Evolutionary conservation across 2,888 invertebrate species (phyloP).

Genomic region (Heteromyza rotundicornis): DNA sequence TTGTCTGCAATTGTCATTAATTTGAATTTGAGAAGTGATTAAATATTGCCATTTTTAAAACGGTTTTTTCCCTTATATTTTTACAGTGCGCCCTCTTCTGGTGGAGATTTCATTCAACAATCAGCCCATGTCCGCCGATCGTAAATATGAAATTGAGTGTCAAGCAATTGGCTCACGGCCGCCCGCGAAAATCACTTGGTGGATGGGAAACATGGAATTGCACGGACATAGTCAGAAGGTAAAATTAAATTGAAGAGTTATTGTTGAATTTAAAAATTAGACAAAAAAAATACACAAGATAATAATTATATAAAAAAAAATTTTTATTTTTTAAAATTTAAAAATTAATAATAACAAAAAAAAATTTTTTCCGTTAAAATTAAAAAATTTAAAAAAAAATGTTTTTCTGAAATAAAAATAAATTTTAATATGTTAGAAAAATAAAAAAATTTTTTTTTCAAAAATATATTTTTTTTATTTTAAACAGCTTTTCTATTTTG

Average conservation of each 20-base stretch:
- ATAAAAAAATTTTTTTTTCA: no score
- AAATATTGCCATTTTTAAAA: not conserved
- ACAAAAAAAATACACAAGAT: no score
- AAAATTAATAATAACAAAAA: no score
- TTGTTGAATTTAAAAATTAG: no score
- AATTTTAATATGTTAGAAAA: no score
- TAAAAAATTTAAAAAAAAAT: no score
- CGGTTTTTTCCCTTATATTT: conserved; percentile 12
- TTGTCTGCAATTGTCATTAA: conserved; percentile 14
- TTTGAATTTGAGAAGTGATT: no score
- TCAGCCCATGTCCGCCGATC: conserved; percentile 83
- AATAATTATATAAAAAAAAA: no score
- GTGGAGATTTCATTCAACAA: conserved; percentile 81
- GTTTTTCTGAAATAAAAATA: no score
- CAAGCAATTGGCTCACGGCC: conserved; percentile 84
- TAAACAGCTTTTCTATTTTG: not conserved
- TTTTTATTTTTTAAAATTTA: no score
- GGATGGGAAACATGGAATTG: conserved; percentile 76
- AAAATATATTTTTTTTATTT: no score
- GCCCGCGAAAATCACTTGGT: conserved; percentile 85
- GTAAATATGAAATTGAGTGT: conserved; percentile 82
- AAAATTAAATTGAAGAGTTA: conserved; percentile 5
- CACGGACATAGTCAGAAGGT: conserved; percentile 63
- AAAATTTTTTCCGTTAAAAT: no score
- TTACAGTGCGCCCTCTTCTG: conserved; percentile 79